These are phyloP conservation scores for Megalopta genalis DNA, from an alignment of 1,140 invertebrate genomes.

Conservation along the genomic window DNA sequence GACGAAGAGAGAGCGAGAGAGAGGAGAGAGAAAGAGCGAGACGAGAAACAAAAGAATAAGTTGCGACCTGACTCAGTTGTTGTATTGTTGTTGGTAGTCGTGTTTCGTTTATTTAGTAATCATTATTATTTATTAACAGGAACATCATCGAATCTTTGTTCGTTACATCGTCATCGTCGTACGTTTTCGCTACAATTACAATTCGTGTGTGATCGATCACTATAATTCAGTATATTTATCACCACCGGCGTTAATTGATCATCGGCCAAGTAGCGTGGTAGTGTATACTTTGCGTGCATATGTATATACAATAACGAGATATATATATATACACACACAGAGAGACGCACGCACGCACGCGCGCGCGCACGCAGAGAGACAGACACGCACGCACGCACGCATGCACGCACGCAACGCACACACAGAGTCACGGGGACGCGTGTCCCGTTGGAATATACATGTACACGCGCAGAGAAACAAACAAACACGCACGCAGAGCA, in stretches of 20 bases:
- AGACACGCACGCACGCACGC: no score
- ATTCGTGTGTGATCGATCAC: background rate
- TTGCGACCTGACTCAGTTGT: slow-evolving; percentile 69
- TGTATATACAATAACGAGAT: background rate
- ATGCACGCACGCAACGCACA: no score
- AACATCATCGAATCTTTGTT: slow-evolving; percentile 79
- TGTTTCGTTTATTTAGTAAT: slow-evolving; percentile 70
- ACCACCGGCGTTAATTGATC: slow-evolving; percentile 49
- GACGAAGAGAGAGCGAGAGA: no score
- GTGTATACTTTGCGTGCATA: background rate
- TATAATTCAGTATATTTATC: slow-evolving; percentile 29
- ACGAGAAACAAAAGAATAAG: slow-evolving; percentile 40
- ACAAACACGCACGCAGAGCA: no score
- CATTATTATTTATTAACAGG: slow-evolving; percentile 77
- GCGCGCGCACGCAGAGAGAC: no score
- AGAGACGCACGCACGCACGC: no score
- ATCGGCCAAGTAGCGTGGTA: slow-evolving; percentile 32
- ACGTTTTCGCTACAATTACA: slow-evolving; percentile 46
- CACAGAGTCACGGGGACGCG: no score
- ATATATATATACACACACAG: background rate
- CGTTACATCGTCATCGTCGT: slow-evolving; percentile 69
- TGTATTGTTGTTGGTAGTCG: slow-evolving; percentile 60
- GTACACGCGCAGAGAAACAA: no score
- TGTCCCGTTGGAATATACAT: no score
- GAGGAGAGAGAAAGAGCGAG: slow-evolving; percentile 41